These are phyloP conservation scores for Rallus limicola DNA, from an alignment of 2,113 vertebrate species.

Conservation along the genomic window DNA sequence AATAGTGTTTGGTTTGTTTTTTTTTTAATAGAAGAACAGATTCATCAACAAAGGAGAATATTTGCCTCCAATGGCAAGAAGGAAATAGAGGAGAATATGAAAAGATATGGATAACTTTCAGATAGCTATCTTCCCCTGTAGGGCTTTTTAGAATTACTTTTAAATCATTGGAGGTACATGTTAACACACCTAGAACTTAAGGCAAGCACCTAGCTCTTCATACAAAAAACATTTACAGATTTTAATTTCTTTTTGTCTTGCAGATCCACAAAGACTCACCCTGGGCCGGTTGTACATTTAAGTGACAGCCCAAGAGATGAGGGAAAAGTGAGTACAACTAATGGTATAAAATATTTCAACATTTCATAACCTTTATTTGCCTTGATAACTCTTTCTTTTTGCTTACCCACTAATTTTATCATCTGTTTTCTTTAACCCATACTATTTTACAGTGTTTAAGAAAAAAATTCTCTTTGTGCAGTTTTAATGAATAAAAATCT, in stretches of 20 bases:
- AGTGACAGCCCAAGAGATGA: conserved; percentile 98
- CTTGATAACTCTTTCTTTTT: not conserved
- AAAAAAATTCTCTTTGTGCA: not conserved
- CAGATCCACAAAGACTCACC: conserved; percentile 97
- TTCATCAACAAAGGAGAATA: not conserved
- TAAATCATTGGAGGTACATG: not conserved
- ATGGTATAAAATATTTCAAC: not conserved
- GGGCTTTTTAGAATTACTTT: not conserved
- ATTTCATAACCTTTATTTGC: not conserved
- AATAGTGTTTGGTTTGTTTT: not conserved
- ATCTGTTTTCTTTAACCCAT: not conserved
- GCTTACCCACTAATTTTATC: not conserved
- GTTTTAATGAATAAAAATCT: not conserved
- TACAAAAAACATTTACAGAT: not conserved
- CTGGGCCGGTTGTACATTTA: conserved; percentile 96
- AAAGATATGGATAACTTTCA: not conserved
- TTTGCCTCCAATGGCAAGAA: not conserved
- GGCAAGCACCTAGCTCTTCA: not conserved
- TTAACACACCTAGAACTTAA: not conserved
- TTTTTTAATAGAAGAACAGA: not conserved
- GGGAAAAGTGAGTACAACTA: conserved; percentile 89
- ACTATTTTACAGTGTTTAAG: not conserved
- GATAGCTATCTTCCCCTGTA: not conserved
- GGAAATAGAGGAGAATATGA: not conserved
- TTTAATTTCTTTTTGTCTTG: conserved; percentile 65